A percentile compares a stretch with the other conserved stretches of the same genome.
Evolutionary conservation across 2,888 invertebrate species (phyloP).

Genomic region (Ochropleura leucogaster): DNA sequence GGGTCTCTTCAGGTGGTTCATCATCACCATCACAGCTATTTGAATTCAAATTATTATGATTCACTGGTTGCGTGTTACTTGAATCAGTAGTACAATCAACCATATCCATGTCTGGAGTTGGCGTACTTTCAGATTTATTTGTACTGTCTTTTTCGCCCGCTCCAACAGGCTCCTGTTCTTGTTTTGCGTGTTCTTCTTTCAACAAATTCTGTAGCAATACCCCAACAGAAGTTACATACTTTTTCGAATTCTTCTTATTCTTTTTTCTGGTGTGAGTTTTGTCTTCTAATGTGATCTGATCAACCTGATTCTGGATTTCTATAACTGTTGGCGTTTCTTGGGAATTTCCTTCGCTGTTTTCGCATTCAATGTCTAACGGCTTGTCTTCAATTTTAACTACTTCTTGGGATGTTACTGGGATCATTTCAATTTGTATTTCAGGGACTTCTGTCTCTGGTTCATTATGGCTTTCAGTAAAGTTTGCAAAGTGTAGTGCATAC

Average conservation of each 20-base stretch:
- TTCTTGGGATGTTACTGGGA: conserved; percentile 66
- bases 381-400: conserved; percentile 73
- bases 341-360: conserved; percentile 86
- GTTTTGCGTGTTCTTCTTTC: conserved; percentile 81
- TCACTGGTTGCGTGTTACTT: conserved; percentile 60
- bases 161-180: conserved; percentile 71
- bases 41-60: conserved; percentile 69
- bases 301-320: conserved; percentile 79
- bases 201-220: conserved; percentile 89
- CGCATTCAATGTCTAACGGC: conserved; percentile 78
- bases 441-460: conserved; percentile 68
- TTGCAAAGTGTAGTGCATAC: conserved; percentile 91
- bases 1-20: conserved; percentile 88
- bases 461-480: conserved; percentile 83
- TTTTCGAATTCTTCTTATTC: conserved; percentile 75
- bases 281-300: conserved; percentile 76
- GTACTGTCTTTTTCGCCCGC: conserved; percentile 75
- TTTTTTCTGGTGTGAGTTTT: conserved; percentile 76
- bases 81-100: conserved; percentile 51
- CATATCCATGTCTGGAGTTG: conserved; percentile 57
- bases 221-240: conserved; percentile 90
- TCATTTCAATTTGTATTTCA: conserved; percentile 69
- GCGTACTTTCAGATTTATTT: conserved; percentile 27
- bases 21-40: conserved; percentile 85
- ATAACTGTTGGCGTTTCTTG: conserved; percentile 85